Conservation (phyloP, 2,797 vertebrate species). For the Spinus olivaceus region DNA sequence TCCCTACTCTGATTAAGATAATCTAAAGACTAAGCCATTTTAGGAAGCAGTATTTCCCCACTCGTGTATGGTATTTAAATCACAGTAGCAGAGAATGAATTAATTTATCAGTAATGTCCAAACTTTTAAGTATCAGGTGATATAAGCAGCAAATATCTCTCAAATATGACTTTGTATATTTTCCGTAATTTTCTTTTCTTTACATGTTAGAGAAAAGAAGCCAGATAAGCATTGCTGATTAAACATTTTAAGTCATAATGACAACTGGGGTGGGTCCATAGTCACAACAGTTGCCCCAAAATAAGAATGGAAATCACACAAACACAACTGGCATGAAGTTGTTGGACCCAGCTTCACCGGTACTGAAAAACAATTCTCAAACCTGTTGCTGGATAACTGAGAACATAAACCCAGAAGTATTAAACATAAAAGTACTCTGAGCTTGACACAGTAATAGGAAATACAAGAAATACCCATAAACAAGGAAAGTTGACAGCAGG, state of each 20-base stretch:
- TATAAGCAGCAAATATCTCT: background rate
- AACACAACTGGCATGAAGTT: background rate
- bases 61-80: background rate
- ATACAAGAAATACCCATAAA: background rate
- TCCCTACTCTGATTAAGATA: background rate
- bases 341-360: background rate
- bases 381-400: background rate
- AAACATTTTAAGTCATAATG: background rate
- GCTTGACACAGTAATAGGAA: background rate
- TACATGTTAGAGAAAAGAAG: background rate
- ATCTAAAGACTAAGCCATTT: background rate
- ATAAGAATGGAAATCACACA: background rate
- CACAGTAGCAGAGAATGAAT: background rate
- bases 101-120: background rate
- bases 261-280: background rate
- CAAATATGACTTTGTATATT: background rate
- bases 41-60: background rate
- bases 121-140: background rate
- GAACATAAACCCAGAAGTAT: background rate
- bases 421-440: background rate
- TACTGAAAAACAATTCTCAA: background rate
- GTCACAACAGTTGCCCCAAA: background rate
- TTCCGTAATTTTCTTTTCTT: background rate
- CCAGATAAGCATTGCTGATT: background rate
- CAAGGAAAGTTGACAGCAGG: background rate